These are phyloP conservation scores for Sinhomidia bicolor DNA, from an alignment of 2,888 invertebrate species.

Conservation along the genomic window DNA sequence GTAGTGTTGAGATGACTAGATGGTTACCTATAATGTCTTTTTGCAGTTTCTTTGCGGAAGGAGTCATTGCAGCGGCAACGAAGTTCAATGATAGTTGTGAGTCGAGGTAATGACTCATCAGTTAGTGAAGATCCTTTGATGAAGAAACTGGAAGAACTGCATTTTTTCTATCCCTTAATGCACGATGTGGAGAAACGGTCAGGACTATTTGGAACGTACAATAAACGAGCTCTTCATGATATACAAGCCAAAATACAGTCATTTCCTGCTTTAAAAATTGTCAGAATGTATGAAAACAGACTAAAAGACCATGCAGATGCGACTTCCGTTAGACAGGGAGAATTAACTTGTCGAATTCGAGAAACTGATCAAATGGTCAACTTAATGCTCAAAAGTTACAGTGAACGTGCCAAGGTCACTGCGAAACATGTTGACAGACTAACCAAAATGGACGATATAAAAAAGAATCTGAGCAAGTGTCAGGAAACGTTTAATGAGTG, in stretches of 20 bases:
- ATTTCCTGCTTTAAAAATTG: constrained; percentile 69
- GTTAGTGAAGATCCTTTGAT: constrained; percentile 69
- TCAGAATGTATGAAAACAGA: constrained; percentile 72
- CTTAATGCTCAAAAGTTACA: constrained; percentile 86
- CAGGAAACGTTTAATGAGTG: constrained; percentile 91
- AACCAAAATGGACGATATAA: constrained; percentile 90
- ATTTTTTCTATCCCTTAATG: constrained; percentile 73
- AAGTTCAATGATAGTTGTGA: constrained; percentile 76
- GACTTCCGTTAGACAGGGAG: constrained; percentile 62
- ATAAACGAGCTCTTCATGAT: constrained; percentile 59
- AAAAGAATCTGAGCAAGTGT: constrained; percentile 90
- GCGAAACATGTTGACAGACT: constrained; percentile 93
- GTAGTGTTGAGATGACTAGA: no score
- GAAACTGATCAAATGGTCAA: constrained; percentile 87
- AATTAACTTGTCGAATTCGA: constrained; percentile 59
- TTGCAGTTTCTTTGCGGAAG: background rate
- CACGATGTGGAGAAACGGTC: constrained; percentile 71
- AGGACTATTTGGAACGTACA: constrained; percentile 66
- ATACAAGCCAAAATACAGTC: constrained; percentile 60
- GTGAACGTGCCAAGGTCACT: constrained; percentile 91
- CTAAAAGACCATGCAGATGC: constrained; percentile 66
- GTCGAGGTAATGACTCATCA: constrained; percentile 12
- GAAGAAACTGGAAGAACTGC: constrained; percentile 73
- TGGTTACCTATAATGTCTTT: no score
- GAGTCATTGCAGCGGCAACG: constrained; percentile 39